These are phyloP conservation scores for Triplophysa tibetana DNA, from an alignment of 2,113 vertebrate genomes.

Conservation along the genomic window DNA sequence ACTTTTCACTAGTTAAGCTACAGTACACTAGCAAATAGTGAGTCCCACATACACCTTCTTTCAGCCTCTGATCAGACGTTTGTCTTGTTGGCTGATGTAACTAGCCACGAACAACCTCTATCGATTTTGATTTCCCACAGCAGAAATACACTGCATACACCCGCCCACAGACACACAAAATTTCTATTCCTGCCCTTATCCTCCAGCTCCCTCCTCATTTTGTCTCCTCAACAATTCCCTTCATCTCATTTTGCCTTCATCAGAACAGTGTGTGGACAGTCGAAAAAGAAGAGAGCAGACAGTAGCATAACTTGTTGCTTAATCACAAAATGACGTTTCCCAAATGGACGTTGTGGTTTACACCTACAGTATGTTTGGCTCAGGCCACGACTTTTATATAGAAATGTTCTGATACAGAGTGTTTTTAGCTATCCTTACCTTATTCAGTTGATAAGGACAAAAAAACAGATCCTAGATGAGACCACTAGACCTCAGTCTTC, in stretches of 20 bases:
- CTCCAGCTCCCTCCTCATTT: neutral
- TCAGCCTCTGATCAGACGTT: slow-evolving; percentile 32
- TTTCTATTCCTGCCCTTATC: neutral
- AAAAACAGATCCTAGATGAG: neutral
- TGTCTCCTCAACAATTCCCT: neutral
- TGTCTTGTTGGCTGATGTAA: slow-evolving; percentile 54
- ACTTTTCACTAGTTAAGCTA: neutral
- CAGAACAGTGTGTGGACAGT: neutral
- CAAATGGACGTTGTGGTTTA: too few relatives aligned
- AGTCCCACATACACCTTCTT: neutral
- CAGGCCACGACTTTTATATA: too few relatives aligned
- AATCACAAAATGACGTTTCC: too few relatives aligned
- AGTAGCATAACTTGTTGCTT: too few relatives aligned
- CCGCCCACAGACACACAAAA: neutral
- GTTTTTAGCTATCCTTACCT: neutral
- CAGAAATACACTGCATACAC: slow-evolving; percentile 48
- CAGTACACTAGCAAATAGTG: neutral
- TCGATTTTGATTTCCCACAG: slow-evolving; percentile 54
- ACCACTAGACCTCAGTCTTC: neutral
- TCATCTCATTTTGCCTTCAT: neutral
- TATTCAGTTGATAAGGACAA: neutral
- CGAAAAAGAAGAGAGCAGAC: neutral
- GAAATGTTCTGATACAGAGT: too few relatives aligned
- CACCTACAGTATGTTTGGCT: too few relatives aligned
- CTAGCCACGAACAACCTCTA: slow-evolving; percentile 51